Evolutionary conservation across 2,797 vertebrate species (phyloP), one percentile per base, ranked within the genome.

Genomic region (Cottoperca gobio): DNA sequence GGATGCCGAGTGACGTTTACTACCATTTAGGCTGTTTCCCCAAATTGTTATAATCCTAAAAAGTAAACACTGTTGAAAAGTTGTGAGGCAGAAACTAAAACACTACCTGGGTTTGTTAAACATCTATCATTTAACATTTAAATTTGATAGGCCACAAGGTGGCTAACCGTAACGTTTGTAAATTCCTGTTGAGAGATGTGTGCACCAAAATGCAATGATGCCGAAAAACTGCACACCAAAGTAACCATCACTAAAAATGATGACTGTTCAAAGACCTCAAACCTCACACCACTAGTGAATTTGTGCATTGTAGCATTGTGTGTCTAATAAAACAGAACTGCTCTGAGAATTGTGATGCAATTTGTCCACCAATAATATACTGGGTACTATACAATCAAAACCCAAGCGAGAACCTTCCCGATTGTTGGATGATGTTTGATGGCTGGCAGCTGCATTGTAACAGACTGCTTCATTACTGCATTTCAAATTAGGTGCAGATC

Each of bases 401-500:
- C 76, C 86, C 79, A 65, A 70, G 83, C 2, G 52, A 76, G 70
- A 80, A 63, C 45, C 70, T 57, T 66, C 46, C 69, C 77, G 63
- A 70, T 76, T 88, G 88, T 79, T 73, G 60, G 43, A 66, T 54
- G 52, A 61, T 59, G 76, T 78, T 78, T 84, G 78, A 86, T 50
- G 73, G 48, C 86, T 84, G 81, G 82, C 83, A 83, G 80, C 71
- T 81, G 83, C 79, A 89, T 92, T 89, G 90, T 93, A 91, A 91
- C 87, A 82, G 81, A 85, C 86, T 89, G 87, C 89, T 93, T 91
- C 88, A 92, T 92, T 87, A 87, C 87, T 77, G 86, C 89, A 89
- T 91, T 91, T 93, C 84, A 91, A 93, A 91, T 90, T 89, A 91
- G 92, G 87, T 88, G 84, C 84, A 76, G 84, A 88, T 90, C 91